phyloP scores from a whole-genome alignment of 2,888 invertebrate species.

The Torymus tubicola region DNA sequence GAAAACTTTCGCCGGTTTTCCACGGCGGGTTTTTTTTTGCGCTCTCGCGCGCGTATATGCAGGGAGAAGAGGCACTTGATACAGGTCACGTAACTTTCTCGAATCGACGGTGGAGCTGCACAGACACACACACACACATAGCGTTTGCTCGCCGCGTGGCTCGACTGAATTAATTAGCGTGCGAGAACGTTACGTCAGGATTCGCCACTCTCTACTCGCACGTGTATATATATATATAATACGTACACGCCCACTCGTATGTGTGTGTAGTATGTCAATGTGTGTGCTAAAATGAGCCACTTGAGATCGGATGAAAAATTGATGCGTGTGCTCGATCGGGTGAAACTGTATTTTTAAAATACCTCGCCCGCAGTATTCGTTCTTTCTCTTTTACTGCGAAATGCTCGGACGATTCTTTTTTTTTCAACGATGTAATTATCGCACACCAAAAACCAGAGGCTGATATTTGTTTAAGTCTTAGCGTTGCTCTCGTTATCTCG shows the following conservation, averaged over 20 bases:
- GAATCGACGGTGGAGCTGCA: slow-evolving; percentile 59
- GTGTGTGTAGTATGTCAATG: background rate
- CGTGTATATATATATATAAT: too few species aligned
- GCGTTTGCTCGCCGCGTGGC: slow-evolving; percentile 46
- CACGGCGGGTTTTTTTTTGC: slow-evolving; percentile 61
- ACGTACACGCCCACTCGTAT: background rate
- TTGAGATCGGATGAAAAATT: too few species aligned
- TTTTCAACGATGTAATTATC: background rate
- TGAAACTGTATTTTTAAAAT: background rate
- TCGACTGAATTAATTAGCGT: slow-evolving; percentile 69
- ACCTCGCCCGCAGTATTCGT: background rate
- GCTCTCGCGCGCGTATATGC: slow-evolving; percentile 43
- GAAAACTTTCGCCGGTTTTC: slow-evolving; percentile 65
- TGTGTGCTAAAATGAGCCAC: background rate
- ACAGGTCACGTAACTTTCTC: slow-evolving; percentile 70
- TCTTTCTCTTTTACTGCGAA: background rate
- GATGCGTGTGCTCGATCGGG: background rate
- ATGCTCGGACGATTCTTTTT: background rate
- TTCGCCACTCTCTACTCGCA: slow-evolving; percentile 1
- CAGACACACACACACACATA: slow-evolving; percentile 54
- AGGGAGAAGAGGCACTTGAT: slow-evolving; percentile 62
- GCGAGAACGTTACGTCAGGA: slow-evolving; percentile 52
- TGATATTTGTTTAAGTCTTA: too few species aligned
- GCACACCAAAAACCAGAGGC: too few species aligned
- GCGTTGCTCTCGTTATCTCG: too few species aligned